Percentiles rank a stretch among this genome's conserved stretches.
phyloP scores from a whole-genome alignment of 2,888 invertebrate species.

The Eristalis tenax region DNA sequence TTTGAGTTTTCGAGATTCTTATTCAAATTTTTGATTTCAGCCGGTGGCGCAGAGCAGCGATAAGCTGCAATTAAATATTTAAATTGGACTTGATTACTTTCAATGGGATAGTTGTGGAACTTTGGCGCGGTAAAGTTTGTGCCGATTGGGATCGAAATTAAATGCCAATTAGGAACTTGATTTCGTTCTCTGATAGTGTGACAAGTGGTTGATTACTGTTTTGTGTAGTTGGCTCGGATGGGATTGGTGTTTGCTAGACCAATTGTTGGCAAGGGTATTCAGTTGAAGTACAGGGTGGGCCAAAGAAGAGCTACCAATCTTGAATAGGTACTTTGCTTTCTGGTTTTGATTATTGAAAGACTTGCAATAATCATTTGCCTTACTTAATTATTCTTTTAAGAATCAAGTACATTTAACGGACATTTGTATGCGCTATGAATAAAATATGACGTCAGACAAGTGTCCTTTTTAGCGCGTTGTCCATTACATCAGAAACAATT shows the following conservation, averaged over 20 bases:
- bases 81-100: conserved; percentile 44
- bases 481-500: too few relatives aligned
- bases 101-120: conserved; percentile 1
- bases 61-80: conserved; percentile 47
- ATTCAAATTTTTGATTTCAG: conserved; percentile 2
- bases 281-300: background rate
- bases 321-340: too few relatives aligned
- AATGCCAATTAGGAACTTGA: conserved; percentile 8
- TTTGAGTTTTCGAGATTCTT: conserved; percentile 14
- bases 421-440: too few relatives aligned
- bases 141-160: background rate
- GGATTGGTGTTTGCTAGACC: background rate
- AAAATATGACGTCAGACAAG: too few relatives aligned
- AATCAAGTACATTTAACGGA: too few relatives aligned
- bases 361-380: too few relatives aligned
- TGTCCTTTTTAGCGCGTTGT: too few relatives aligned
- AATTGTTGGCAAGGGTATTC: too few relatives aligned
- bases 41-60: background rate
- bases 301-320: too few relatives aligned
- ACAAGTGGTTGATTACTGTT: background rate
- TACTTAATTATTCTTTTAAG: too few relatives aligned
- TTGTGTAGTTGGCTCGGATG: background rate
- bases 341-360: too few relatives aligned
- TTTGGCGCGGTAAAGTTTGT: background rate
- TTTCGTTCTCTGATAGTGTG: background rate